Evolutionary conservation across 2,888 invertebrate species (phyloP).

Genomic region (Muscina levida): DNA sequence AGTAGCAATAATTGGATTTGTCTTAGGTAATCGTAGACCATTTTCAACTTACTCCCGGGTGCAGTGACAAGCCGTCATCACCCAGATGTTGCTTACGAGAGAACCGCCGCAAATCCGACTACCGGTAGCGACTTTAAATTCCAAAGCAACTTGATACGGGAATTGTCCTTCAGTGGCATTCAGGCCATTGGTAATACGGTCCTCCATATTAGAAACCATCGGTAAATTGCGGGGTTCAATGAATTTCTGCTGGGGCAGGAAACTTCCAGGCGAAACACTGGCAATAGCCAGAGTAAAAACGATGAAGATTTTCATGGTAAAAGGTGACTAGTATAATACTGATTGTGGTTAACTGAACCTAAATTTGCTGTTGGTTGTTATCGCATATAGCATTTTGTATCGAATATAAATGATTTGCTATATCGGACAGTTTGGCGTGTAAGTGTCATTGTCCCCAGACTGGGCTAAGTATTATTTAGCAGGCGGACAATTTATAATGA

Average conservation of each 20-base stretch:
- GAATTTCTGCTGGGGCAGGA: slow-evolving; percentile 30
- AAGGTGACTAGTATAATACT: slow-evolving; percentile 24
- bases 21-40: too few species aligned
- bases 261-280: slow-evolving; percentile 69
- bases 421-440: too few species aligned
- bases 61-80: slow-evolving; percentile 76
- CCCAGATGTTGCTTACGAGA: slow-evolving; percentile 68
- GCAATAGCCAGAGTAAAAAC: slow-evolving; percentile 71
- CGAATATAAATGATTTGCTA: too few species aligned
- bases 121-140: slow-evolving; percentile 66
- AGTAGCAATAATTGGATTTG: too few species aligned
- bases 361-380: not conserved
- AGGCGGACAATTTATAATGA: too few species aligned
- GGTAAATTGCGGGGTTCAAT: slow-evolving; percentile 69
- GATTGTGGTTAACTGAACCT: not conserved
- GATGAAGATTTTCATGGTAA: slow-evolving; percentile 70
- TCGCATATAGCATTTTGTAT: too few species aligned
- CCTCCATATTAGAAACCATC: slow-evolving; percentile 58
- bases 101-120: slow-evolving; percentile 75
- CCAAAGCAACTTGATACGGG: slow-evolving; percentile 74
- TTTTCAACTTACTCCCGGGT: slow-evolving; percentile 70
- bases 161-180: slow-evolving; percentile 69
- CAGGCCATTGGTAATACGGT: slow-evolving; percentile 73
- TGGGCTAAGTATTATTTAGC: too few species aligned
- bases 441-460: too few species aligned